Percentiles rank a stretch among this genome's conserved stretches.
phyloP scores from a whole-genome alignment of 2,113 vertebrate genomes.

The Rhea americana region DNA sequence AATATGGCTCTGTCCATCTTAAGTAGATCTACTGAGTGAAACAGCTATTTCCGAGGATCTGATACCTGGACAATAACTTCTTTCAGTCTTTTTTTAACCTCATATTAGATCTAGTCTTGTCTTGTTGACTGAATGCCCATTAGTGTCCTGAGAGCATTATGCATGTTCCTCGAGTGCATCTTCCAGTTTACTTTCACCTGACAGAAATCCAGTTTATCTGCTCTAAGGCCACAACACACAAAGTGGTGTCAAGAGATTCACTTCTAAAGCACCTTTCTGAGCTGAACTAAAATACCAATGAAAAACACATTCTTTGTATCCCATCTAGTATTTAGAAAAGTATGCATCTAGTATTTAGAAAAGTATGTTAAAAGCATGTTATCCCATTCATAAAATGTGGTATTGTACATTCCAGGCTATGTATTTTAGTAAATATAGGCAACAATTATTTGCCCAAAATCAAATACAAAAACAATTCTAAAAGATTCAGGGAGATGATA shows the following conservation, averaged over 20 bases:
- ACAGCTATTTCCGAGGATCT: background rate
- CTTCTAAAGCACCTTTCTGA: background rate
- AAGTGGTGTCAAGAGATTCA: background rate
- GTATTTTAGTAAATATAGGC: background rate
- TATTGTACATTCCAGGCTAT: background rate
- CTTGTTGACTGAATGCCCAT: background rate
- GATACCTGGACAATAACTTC: background rate
- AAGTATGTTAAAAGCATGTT: background rate
- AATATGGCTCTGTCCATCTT: background rate
- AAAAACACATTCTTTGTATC: background rate
- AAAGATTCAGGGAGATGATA: background rate
- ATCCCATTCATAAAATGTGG: background rate
- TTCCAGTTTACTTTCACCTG: background rate
- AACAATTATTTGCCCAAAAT: fast-evolving
- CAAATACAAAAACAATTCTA: background rate
- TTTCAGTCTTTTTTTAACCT: background rate
- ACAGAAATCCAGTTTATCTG: background rate
- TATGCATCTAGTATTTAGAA: background rate
- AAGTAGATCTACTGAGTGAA: background rate
- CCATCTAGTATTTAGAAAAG: background rate
- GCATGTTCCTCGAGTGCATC: background rate
- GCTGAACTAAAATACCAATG: background rate
- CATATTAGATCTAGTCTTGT: background rate
- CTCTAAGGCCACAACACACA: background rate
- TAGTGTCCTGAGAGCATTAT: background rate